phyloP scores from a whole-genome alignment of 2,888 invertebrate species.

The Nasonovia ribisnigri region DNA sequence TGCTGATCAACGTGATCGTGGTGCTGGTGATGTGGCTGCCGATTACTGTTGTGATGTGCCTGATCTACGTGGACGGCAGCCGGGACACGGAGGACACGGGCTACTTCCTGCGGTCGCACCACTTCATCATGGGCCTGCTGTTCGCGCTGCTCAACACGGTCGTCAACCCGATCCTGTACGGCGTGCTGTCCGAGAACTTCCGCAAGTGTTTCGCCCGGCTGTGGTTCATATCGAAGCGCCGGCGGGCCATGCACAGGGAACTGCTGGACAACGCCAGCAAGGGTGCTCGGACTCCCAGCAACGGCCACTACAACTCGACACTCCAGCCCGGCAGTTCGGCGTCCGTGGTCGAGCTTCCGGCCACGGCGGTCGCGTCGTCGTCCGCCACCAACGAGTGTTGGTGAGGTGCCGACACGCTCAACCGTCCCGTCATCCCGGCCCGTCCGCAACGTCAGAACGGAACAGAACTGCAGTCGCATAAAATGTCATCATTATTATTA shows the following conservation, averaged over 20 bases:
- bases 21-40: conserved; percentile 76
- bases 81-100: conserved; percentile 72
- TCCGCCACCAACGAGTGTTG: conserved; percentile 56
- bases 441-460: too few species aligned
- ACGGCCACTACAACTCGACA: conserved; percentile 55
- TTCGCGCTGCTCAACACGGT: conserved; percentile 74
- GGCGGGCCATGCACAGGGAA: conserved; percentile 60
- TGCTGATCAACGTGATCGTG: conserved; percentile 73
- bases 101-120: conserved; percentile 73
- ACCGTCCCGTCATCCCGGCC: too few species aligned
- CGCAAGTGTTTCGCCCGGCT: conserved; percentile 71
- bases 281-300: conserved; percentile 58
- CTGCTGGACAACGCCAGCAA: conserved; percentile 58
- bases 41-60: conserved; percentile 73
- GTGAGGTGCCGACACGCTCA: not conserved
- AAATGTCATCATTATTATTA: too few species aligned
- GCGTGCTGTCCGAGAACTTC: conserved; percentile 74
- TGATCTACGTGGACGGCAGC: conserved; percentile 74
- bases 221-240: conserved; percentile 69
- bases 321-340: conserved; percentile 45
- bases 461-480: too few species aligned
- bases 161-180: conserved; percentile 74
- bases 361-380: conserved; percentile 27
- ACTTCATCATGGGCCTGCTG: conserved; percentile 73
- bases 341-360: conserved; percentile 55